Percentiles rank a stretch among this genome's conserved stretches.
Conservation (phyloP, 2,797 vertebrate species). For the Halcyon smyrnensis region DNA sequence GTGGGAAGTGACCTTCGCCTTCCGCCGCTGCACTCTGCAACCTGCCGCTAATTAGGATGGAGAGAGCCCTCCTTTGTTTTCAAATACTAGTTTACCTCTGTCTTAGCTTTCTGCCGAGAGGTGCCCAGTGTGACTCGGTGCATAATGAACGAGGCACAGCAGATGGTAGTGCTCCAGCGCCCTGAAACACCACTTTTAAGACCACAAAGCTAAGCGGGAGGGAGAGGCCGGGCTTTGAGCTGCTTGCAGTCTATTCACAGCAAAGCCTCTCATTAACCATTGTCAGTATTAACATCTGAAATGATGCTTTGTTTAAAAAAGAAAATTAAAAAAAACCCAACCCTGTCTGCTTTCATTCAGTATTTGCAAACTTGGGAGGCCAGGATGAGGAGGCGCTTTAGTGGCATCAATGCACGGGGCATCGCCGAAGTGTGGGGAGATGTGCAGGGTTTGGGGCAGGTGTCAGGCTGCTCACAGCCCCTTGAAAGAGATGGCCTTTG, state of each 20-base stretch:
- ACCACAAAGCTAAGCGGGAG: neutral
- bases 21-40: constrained; percentile 43
- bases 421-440: neutral
- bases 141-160: constrained; percentile 43
- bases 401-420: rapidly evolving
- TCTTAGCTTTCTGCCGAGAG: constrained; percentile 56
- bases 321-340: neutral
- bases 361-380: constrained; percentile 41
- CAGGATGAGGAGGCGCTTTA: neutral
- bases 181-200: constrained; percentile 19
- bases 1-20: constrained; percentile 79
- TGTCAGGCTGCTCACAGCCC: neutral
- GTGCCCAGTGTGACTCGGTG: constrained; percentile 35
- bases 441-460: neutral
- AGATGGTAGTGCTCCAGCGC: constrained; percentile 15
- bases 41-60: constrained; percentile 75
- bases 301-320: neutral
- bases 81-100: constrained; percentile 34
- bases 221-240: constrained; percentile 6
- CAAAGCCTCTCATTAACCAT: constrained; percentile 46
- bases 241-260: neutral
- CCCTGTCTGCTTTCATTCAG: neutral
- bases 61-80: constrained; percentile 69
- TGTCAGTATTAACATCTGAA: constrained; percentile 25
- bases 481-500: neutral